phyloP scores from a whole-genome alignment of 2,888 invertebrate species.

The Meganola albula region DNA sequence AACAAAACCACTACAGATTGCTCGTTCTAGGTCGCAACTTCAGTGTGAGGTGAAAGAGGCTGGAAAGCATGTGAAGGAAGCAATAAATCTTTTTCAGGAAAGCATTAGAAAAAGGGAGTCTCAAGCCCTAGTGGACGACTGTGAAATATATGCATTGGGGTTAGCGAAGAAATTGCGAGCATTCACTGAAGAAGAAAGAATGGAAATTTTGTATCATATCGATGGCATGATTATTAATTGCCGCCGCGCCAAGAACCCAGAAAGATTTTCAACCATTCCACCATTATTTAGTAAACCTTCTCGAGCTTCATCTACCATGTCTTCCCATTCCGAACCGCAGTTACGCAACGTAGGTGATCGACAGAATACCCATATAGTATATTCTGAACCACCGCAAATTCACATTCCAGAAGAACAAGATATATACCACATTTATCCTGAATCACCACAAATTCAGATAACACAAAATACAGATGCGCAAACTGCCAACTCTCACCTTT shows the following conservation, averaged over 20 bases:
- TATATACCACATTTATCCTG: conserved; percentile 6
- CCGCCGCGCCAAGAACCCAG: not conserved
- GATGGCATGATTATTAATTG: too few relatives aligned
- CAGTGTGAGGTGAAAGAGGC: too few relatives aligned
- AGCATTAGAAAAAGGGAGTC: too few relatives aligned
- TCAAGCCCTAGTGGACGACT: conserved; percentile 11
- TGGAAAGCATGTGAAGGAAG: too few relatives aligned
- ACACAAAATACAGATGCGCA: conserved; percentile 7
- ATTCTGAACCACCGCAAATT: conserved; percentile 7
- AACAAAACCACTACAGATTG: too few relatives aligned
- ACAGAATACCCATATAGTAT: conserved; percentile 5
- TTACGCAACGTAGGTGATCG: conserved; percentile 4
- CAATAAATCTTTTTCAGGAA: too few relatives aligned
- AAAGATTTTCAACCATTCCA: conserved; percentile 1
- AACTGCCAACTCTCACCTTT: conserved; percentile 7
- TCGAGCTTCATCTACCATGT: conserved; percentile 4
- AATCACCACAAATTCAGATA: conserved; percentile 5
- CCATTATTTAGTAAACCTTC: conserved; percentile 3
- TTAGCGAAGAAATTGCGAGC: conserved; percentile 18
- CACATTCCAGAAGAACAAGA: conserved; percentile 2
- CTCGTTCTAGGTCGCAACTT: too few relatives aligned
- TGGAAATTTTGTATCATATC: conserved; percentile 15
- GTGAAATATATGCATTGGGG: conserved; percentile 10
- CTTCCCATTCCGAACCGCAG: conserved; percentile 2
- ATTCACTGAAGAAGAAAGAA: conserved; percentile 14